A percentile compares a stretch with the other conserved stretches of the same genome.
These are phyloP conservation scores for Enhydra lutris DNA, from an alignment of 2,113 vertebrate genomes.

Conservation along the genomic window DNA sequence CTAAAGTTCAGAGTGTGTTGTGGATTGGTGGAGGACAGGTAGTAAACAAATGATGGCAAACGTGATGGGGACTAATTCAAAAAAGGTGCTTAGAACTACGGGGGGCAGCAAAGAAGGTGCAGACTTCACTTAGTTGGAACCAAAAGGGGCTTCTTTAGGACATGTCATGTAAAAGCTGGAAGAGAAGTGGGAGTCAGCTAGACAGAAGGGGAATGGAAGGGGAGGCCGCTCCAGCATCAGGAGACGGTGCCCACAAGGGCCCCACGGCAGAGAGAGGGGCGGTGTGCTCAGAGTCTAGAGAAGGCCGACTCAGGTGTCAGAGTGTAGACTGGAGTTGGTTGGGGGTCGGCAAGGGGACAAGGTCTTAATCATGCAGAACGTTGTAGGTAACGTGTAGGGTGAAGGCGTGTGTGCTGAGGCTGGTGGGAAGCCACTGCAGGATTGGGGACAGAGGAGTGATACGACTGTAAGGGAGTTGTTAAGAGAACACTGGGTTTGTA, in stretches of 20 bases:
- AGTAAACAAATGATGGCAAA: neutral
- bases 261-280: neutral
- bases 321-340: neutral
- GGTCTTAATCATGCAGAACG: neutral
- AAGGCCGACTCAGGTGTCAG: neutral
- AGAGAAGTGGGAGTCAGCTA: neutral
- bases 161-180: neutral
- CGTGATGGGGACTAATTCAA: neutral
- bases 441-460: neutral
- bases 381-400: neutral
- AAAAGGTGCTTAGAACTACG: neutral
- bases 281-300: neutral
- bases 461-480: neutral
- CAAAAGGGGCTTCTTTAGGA: neutral
- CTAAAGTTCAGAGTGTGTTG: neutral
- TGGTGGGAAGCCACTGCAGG: neutral
- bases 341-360: neutral
- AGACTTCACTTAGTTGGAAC: neutral
- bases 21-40: neutral
- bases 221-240: neutral
- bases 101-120: neutral
- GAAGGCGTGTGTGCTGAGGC: neutral
- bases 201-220: neutral
- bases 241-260: neutral
- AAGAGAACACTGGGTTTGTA: neutral